Evolutionary conservation across 1,140 invertebrate species (phyloP), one percentile per base, ranked within the genome.

Genomic region (Drosophila prosaltans): DNA sequence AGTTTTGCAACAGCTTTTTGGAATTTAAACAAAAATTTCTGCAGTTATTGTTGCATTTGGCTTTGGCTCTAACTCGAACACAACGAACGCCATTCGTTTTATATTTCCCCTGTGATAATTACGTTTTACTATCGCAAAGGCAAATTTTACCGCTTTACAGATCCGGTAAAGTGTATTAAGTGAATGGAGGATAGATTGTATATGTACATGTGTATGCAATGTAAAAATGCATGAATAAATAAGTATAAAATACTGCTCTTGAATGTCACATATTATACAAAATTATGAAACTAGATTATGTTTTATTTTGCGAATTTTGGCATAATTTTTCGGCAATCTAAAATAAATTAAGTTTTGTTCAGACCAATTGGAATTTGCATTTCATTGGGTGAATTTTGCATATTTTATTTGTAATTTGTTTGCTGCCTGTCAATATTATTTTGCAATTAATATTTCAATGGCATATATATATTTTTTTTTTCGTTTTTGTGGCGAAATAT

Each of bases 401-500:
- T 80, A 84, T 81, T 80, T 77, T 72, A 80, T 83, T 80, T 83
- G 70, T 66, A 83, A 88, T 86, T 78, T 69, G 73, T 77, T 80
- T 74, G 68, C 76, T 57, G 62, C 57, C 28, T 73, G 73, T 86
- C 84, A 89, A 89, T 86, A 88, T 83, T 86, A 86, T 86, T 86
- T 86, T 74, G 65, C 83, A 83, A 86, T 86, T 89, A 83, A 86
- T 83, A 83, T 88, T 88, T 79, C 59, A 70, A 74, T 80, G 74
- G 65, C 57, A 24, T 30, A 30, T 30, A 30, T 30, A 30, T 2
- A 24, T 59, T 39, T 59, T 40, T 58, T 30, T 30, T 39, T 39
- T 9, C 7, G 2, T 10, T 21, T 59, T 59, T 59, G 57, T 10
- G 57, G 57, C 57, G 36, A 59, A 59, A 39, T 39, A 59, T 59